Percentiles rank a stretch among this genome's conserved stretches.
Evolutionary conservation across 2,113 vertebrate species (phyloP).

Genomic region (Spea multiplicata): DNA sequence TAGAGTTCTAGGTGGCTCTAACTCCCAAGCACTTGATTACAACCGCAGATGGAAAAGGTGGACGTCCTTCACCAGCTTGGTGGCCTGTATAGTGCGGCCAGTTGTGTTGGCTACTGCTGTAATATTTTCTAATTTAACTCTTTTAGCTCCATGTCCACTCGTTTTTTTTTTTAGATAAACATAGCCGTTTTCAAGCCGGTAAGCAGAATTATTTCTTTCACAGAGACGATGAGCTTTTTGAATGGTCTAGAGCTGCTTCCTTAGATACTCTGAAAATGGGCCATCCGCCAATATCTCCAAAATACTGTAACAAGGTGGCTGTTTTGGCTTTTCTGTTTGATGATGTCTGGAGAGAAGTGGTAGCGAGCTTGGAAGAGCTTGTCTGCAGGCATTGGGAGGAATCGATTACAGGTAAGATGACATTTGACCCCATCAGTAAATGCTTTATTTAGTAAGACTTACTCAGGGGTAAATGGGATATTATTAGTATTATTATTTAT

Average conservation of each 20-base stretch:
- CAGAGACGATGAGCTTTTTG: conserved; percentile 78
- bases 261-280: conserved; percentile 68
- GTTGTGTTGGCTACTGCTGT: not conserved
- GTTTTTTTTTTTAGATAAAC: not conserved
- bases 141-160: not conserved
- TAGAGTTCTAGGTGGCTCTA: too few species aligned
- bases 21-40: too few species aligned
- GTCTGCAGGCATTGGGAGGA: conserved; percentile 86
- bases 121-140: not conserved
- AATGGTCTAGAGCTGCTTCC: conserved; percentile 61
- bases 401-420: conserved; percentile 72
- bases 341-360: conserved; percentile 82
- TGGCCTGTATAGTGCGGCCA: too few species aligned
- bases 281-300: conserved; percentile 81
- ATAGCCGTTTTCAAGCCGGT: not conserved
- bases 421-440: not conserved
- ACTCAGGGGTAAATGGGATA: too few species aligned
- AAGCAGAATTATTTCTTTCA: conserved; percentile 17
- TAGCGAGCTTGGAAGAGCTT: conserved; percentile 85
- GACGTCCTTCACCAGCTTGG: too few species aligned
- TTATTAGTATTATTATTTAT: too few species aligned
- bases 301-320: conserved; percentile 80
- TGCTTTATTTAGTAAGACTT: too few species aligned
- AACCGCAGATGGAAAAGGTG: too few species aligned
- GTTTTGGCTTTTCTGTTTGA: conserved; percentile 86